These are phyloP conservation scores for Coranthus polyacanthus DNA, from an alignment of 2,797 vertebrate species.

Conservation along the genomic window DNA sequence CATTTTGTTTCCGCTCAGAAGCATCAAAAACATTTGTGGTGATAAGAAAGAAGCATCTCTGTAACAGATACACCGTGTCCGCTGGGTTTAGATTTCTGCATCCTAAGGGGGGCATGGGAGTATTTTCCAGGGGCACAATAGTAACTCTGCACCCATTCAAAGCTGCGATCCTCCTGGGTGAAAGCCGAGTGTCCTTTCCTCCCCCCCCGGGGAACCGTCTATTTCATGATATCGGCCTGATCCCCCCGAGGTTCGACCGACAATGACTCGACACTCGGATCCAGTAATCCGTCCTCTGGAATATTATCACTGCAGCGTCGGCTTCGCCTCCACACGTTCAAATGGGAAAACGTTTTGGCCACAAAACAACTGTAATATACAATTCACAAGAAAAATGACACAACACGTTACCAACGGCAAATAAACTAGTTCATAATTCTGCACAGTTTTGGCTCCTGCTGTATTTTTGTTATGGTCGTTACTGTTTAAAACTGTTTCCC, in stretches of 20 bases:
- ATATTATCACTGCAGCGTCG: slow-evolving; percentile 36
- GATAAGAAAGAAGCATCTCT: background rate
- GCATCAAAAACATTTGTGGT: slow-evolving; percentile 22
- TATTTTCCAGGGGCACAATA: slow-evolving; percentile 53
- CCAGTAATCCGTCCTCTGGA: slow-evolving; percentile 50
- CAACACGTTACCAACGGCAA: background rate
- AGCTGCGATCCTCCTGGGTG: slow-evolving; percentile 70
- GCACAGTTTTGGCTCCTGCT: slow-evolving; percentile 9
- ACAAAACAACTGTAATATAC: slow-evolving; percentile 15
- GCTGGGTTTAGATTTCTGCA: too few species aligned
- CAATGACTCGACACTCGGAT: slow-evolving; percentile 60
- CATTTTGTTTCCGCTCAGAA: slow-evolving; percentile 8
- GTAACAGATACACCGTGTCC: too few species aligned
- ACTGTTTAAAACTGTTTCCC: background rate
- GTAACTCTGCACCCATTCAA: slow-evolving; percentile 71
- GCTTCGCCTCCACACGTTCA: background rate
- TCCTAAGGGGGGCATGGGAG: slow-evolving; percentile 52
- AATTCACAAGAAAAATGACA: background rate
- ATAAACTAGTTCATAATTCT: slow-evolving; percentile 25
- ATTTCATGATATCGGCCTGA: slow-evolving; percentile 64
- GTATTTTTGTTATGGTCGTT: background rate
- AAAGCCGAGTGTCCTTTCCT: slow-evolving; percentile 69
- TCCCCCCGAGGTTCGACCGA: slow-evolving; percentile 66
- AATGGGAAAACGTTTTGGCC: slow-evolving; percentile 6
- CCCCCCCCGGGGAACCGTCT: slow-evolving; percentile 41